Evolutionary conservation across 2,888 invertebrate species (phyloP).

Genomic region (Leucoma salicis): DNA sequence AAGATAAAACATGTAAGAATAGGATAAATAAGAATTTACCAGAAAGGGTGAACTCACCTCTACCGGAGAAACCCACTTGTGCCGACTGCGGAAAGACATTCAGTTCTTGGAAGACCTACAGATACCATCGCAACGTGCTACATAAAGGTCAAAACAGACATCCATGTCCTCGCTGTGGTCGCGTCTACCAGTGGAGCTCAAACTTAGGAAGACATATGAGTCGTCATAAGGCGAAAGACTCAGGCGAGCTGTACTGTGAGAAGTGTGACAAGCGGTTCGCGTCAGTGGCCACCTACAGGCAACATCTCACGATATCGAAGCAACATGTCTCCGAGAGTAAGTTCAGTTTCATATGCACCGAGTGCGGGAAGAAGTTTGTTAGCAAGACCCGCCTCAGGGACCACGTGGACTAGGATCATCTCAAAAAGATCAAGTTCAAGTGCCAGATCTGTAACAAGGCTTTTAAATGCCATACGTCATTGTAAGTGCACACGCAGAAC

Average conservation of each 20-base stretch:
- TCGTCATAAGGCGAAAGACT: slow-evolving; percentile 70
- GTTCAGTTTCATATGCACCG: slow-evolving; percentile 65
- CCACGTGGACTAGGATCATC: slow-evolving; percentile 74
- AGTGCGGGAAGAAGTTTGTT: slow-evolving; percentile 69
- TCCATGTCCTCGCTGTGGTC: slow-evolving; percentile 70
- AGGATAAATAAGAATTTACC: background rate
- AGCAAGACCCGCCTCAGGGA: slow-evolving; percentile 63
- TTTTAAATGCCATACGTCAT: slow-evolving; percentile 72
- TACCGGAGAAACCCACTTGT: slow-evolving; percentile 56
- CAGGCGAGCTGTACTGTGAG: slow-evolving; percentile 63
- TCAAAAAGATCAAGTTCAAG: slow-evolving; percentile 64
- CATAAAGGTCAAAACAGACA: slow-evolving; percentile 69
- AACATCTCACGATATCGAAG: slow-evolving; percentile 58
- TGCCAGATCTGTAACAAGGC: slow-evolving; percentile 72
- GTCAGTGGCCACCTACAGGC: slow-evolving; percentile 68
- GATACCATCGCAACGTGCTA: slow-evolving; percentile 65
- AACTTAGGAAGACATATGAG: slow-evolving; percentile 69
- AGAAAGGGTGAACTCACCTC: background rate
- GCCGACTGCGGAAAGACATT: slow-evolving; percentile 69
- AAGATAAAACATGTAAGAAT: background rate
- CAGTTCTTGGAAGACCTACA: slow-evolving; percentile 67
- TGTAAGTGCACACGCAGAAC: slow-evolving; percentile 70
- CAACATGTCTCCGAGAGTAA: slow-evolving; percentile 63
- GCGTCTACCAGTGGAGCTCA: slow-evolving; percentile 74
- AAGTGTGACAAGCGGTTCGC: slow-evolving; percentile 66